These are phyloP conservation scores for Pelodiscus sinensis DNA, from an alignment of 2,113 vertebrate genomes.

Conservation along the genomic window DNA sequence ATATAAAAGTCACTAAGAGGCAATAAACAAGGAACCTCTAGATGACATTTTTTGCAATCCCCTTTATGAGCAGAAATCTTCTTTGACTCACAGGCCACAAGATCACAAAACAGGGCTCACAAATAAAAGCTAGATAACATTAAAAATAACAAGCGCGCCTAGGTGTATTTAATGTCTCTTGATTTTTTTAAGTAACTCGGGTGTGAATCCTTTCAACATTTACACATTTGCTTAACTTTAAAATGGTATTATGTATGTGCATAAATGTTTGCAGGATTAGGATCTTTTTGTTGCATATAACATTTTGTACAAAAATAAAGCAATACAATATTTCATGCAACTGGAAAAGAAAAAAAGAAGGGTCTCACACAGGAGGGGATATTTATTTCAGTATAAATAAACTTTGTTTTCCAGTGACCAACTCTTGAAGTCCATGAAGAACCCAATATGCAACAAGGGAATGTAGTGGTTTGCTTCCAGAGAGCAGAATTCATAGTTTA, in stretches of 20 bases:
- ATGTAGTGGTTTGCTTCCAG: background rate
- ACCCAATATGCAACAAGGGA: background rate
- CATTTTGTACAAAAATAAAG: background rate
- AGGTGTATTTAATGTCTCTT: background rate
- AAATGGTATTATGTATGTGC: background rate
- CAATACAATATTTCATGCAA: background rate
- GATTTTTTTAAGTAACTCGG: background rate
- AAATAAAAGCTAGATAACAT: background rate
- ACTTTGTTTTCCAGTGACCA: background rate
- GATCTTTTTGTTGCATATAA: background rate
- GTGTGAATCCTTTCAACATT: background rate
- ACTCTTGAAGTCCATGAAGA: background rate
- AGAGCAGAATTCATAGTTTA: background rate
- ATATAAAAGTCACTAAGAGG: background rate
- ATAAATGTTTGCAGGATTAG: background rate
- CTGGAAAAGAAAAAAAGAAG: background rate
- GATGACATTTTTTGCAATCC: background rate
- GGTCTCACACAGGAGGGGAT: background rate
- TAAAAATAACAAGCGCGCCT: background rate
- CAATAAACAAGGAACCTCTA: background rate
- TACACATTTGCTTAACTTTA: background rate
- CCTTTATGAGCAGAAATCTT: background rate
- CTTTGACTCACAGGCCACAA: background rate
- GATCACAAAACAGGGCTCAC: background rate
- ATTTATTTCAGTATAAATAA: background rate